Evolutionary conservation across 2,888 invertebrate species (phyloP).

Genomic region (Pollenia griseotomentosa): DNA sequence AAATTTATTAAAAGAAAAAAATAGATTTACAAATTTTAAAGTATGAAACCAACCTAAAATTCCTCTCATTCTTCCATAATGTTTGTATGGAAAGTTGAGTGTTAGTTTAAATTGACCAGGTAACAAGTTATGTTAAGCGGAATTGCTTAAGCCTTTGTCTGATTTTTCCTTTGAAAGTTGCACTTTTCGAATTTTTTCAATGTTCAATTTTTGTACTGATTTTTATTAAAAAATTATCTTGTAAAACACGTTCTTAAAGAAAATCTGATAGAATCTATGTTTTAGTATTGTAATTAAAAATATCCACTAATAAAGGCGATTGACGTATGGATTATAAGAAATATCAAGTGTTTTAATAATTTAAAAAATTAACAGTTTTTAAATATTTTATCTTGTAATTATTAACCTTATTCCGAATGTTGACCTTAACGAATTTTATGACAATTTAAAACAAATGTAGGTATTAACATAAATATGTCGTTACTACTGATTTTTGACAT

Average conservation of each 20-base stretch:
- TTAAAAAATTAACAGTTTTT: not conserved
- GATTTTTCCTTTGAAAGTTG: not conserved
- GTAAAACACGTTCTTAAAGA: constrained; percentile 43
- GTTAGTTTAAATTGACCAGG: not conserved
- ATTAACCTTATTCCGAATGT: not conserved
- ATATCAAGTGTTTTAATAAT: not conserved
- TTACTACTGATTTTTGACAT: too few relatives aligned
- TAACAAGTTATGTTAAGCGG: not conserved
- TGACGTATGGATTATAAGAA: constrained; percentile 37
- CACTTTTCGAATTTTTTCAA: constrained; percentile 17
- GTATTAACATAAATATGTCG: too few relatives aligned
- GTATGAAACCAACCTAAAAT: not conserved
- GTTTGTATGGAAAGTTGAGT: not conserved
- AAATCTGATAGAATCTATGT: constrained; percentile 61
- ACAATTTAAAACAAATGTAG: too few relatives aligned
- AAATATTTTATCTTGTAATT: not conserved
- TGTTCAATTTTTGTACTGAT: constrained; percentile 37
- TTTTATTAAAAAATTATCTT: constrained; percentile 17
- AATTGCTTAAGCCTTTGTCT: not conserved
- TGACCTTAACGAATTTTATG: not conserved
- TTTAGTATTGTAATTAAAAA: constrained; percentile 65
- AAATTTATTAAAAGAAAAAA: constrained; percentile 29
- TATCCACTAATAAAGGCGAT: constrained; percentile 61
- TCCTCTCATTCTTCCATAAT: not conserved
- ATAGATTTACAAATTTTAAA: constrained; percentile 11